phyloP scores from a whole-genome alignment of 53 echinoderm and acorn worm genomes.

The Glandiceps talaboti region DNA sequence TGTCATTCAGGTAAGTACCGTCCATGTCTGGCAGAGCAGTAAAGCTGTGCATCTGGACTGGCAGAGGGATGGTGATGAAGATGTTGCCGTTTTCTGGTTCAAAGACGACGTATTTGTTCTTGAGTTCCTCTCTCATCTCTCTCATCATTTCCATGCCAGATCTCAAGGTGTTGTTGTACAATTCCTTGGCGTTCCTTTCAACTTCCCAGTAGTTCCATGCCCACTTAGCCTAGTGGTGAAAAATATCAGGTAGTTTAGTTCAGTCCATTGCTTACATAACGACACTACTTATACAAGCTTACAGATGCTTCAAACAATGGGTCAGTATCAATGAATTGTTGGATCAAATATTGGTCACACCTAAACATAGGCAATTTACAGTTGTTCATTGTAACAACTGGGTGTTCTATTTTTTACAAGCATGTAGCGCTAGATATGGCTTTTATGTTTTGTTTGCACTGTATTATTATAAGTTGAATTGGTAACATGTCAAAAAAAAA shows the following conservation, averaged over 20 bases:
- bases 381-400: too few species aligned
- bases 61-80: conserved; percentile 25
- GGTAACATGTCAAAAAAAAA: too few species aligned
- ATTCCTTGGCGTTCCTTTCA: neutral
- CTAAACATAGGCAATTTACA: too few species aligned
- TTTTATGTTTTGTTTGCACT: too few species aligned
- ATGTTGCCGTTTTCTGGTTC: conserved; percentile 54
- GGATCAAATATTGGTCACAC: too few species aligned
- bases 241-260: too few species aligned
- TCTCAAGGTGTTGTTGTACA: neutral
- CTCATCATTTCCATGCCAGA: neutral
- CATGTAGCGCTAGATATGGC: too few species aligned
- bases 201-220: neutral
- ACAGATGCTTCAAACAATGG: neutral
- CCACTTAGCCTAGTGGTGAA: neutral
- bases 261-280: too few species aligned
- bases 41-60: conserved; percentile 1
- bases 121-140: neutral
- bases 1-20: conserved; percentile 7
- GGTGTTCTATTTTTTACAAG: too few species aligned
- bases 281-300: neutral
- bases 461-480: too few species aligned
- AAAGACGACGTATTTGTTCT: conserved; percentile 4
- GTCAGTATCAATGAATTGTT: too few species aligned
- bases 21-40: conserved; percentile 5